A percentile compares a stretch with the other conserved stretches of the same genome.
Evolutionary conservation across 1,140 invertebrate species (phyloP).

Genomic region (Heliconius eleuchia): DNA sequence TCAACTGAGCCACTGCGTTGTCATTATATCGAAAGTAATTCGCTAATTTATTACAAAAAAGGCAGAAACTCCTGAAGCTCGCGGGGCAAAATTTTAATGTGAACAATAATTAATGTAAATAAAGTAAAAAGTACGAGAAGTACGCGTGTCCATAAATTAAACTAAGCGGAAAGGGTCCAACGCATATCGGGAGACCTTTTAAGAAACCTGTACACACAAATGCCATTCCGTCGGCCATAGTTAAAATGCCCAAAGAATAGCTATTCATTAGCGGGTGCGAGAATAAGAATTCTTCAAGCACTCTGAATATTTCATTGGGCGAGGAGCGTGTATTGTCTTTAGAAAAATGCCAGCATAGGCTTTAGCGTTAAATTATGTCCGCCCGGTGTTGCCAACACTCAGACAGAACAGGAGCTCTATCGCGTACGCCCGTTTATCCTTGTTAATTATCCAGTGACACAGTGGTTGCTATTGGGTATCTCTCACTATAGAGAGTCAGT

Average conservation of each 20-base stretch:
- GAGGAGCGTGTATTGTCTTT: slow-evolving; percentile 76
- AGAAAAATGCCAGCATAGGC: slow-evolving; percentile 70
- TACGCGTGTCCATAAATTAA: slow-evolving; percentile 74
- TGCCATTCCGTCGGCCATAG: slow-evolving; percentile 78
- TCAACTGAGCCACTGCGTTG: not conserved
- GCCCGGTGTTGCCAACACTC: slow-evolving; percentile 53
- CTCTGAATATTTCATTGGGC: slow-evolving; percentile 75
- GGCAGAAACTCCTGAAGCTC: slow-evolving; percentile 21
- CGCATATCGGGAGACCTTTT: slow-evolving; percentile 76
- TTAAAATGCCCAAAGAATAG: slow-evolving; percentile 80
- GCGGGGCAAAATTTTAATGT: slow-evolving; percentile 62
- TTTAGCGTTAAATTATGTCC: slow-evolving; percentile 71
- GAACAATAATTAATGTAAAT: slow-evolving; percentile 74
- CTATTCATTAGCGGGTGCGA: slow-evolving; percentile 81
- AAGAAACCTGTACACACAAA: slow-evolving; percentile 78
- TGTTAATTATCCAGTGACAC: slow-evolving; percentile 68
- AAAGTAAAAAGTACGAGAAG: slow-evolving; percentile 71
- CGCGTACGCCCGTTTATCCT: slow-evolving; percentile 56
- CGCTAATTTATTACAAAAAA: slow-evolving; percentile 19
- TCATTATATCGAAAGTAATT: not conserved
- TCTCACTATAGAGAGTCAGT: slow-evolving; percentile 49
- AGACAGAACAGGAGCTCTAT: slow-evolving; percentile 49
- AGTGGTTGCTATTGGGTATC: slow-evolving; percentile 61
- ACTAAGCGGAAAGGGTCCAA: slow-evolving; percentile 72
- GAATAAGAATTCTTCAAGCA: slow-evolving; percentile 78